phyloP scores from a whole-genome alignment of 2,888 invertebrate genomes.

The Gasteruption jaculator region DNA sequence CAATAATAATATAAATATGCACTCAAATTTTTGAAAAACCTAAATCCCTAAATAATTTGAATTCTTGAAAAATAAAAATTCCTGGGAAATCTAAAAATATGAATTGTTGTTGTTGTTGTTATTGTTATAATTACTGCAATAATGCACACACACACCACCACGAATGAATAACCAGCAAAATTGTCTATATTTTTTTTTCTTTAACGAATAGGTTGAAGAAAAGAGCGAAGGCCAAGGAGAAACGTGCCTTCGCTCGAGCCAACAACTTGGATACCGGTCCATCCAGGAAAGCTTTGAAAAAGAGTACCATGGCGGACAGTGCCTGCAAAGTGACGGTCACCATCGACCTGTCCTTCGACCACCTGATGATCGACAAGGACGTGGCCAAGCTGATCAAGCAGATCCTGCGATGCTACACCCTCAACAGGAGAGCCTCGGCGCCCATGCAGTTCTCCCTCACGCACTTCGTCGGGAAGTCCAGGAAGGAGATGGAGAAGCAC shows the following conservation, averaged over 20 bases:
- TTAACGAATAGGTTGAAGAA: constrained; percentile 57
- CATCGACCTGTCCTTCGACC: constrained; percentile 88
- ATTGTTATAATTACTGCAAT: too few species aligned
- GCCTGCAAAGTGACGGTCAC: constrained; percentile 68
- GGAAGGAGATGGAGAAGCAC: constrained; percentile 71
- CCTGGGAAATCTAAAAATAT: too few species aligned
- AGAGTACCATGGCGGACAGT: constrained; percentile 65
- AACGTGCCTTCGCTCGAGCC: constrained; percentile 65
- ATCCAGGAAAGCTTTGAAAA: constrained; percentile 75
- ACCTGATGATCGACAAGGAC: constrained; percentile 86
- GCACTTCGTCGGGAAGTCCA: constrained; percentile 71
- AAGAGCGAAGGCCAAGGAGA: constrained; percentile 66
- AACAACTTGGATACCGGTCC: constrained; percentile 73
- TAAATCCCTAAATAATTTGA: too few species aligned
- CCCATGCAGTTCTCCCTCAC: constrained; percentile 83
- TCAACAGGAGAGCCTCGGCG: constrained; percentile 74
- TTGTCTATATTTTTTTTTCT: background rate
- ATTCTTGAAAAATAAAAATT: background rate
- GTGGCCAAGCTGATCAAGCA: constrained; percentile 87
- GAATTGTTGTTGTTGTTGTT: too few species aligned
- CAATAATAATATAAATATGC: too few species aligned
- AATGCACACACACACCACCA: too few species aligned
- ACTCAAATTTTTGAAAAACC: too few species aligned
- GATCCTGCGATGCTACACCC: constrained; percentile 83
- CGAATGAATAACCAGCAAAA: too few species aligned